Evolutionary conservation across 2,113 vertebrate genomes (phyloP).

Genomic region (Mobula hypostoma): DNA sequence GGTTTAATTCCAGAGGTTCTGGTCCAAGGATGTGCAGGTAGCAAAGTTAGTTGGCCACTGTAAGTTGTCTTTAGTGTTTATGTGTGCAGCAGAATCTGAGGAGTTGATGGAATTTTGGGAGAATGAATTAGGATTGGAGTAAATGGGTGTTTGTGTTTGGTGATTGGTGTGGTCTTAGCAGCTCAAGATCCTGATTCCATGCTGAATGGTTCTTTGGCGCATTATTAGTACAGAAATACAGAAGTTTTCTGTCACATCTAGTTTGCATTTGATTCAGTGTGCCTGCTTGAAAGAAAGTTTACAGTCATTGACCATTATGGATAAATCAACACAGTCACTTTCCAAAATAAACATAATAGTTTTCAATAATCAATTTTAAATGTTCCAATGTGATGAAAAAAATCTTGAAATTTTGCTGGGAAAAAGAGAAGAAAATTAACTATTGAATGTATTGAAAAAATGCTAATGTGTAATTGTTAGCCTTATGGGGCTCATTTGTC

Average conservation of each 20-base stretch:
- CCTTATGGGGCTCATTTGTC: constrained; percentile 64
- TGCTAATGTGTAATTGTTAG: constrained; percentile 62
- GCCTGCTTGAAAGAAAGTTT: not conserved
- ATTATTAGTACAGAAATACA: not conserved
- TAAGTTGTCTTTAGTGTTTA: no score
- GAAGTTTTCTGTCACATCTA: not conserved
- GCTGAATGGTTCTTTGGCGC: no score
- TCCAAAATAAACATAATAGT: not conserved
- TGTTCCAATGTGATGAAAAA: constrained; percentile 43
- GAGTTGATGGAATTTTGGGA: no score
- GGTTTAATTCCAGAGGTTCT: no score
- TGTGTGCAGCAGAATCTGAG: no score
- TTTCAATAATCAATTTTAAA: constrained; percentile 38
- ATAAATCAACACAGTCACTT: not conserved
- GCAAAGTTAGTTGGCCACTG: no score
- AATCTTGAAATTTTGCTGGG: constrained; percentile 59
- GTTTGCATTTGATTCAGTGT: not conserved
- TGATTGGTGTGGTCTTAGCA: no score
- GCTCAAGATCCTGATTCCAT: no score
- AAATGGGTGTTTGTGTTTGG: no score
- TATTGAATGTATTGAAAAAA: constrained; percentile 63
- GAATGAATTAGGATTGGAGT: no score
- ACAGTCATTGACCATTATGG: not conserved
- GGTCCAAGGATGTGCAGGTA: no score
- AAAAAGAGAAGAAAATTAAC: constrained; percentile 50